Evolutionary conservation across 2,113 vertebrate species (phyloP).

Genomic region (Neolamprologus toae): DNA sequence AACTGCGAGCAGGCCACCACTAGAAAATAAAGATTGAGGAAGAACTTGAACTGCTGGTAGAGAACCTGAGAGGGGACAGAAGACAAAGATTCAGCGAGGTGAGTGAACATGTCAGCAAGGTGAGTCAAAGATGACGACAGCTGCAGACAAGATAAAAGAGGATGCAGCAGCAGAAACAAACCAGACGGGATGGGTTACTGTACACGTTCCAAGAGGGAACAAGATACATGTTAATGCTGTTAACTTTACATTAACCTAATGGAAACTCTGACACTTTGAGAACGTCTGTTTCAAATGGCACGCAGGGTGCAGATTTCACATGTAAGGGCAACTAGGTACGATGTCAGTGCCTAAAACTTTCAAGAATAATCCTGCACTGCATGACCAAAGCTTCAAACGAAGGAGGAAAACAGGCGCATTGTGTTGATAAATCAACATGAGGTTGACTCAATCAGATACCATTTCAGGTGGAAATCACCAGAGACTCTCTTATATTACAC

Average conservation of each 20-base stretch:
- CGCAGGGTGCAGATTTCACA: constrained; percentile 6
- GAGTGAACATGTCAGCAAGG: constrained; percentile 3
- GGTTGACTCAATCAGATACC: not conserved
- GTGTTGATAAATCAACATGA: not conserved
- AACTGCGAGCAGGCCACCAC: constrained; percentile 96
- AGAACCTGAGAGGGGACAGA: constrained; percentile 82
- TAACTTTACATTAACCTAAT: constrained; percentile 48
- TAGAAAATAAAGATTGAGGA: constrained; percentile 98
- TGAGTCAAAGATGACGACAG: constrained; percentile 25
- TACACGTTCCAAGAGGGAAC: constrained; percentile 5
- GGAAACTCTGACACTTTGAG: constrained; percentile 37
- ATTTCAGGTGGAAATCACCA: not conserved
- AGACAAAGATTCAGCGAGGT: not conserved
- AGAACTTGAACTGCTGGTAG: constrained; percentile 99
- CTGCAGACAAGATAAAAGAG: constrained; percentile 29
- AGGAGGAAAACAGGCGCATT: not conserved
- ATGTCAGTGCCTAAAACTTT: not conserved
- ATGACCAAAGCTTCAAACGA: not conserved
- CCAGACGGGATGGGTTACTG: constrained; percentile 29
- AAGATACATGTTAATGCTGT: constrained; percentile 23
- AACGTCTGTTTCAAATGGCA: constrained; percentile 9
- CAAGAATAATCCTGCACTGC: not conserved
- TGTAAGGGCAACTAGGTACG: not conserved
- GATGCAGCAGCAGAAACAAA: not conserved
- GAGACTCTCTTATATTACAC: not conserved